phyloP scores from a whole-genome alignment of 2,888 invertebrate genomes.

The Chloroclystis v-ata region DNA sequence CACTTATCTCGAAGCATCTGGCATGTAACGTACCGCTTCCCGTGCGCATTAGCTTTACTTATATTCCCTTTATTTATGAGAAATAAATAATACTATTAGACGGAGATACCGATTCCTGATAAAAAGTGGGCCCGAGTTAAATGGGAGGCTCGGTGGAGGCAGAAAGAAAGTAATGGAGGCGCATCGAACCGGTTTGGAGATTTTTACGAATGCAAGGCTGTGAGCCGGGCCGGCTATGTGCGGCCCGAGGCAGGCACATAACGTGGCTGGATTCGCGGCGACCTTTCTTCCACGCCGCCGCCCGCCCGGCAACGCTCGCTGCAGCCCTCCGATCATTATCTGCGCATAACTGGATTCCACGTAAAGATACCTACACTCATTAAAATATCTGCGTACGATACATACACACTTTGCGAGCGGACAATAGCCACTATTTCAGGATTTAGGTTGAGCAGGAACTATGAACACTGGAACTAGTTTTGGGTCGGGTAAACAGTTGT shows the following conservation, averaged over 20 bases:
- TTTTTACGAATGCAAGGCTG: slow-evolving; percentile 79
- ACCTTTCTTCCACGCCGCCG: slow-evolving; percentile 55
- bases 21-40: slow-evolving; percentile 71
- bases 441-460: slow-evolving; percentile 50
- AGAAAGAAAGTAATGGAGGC: slow-evolving; percentile 78
- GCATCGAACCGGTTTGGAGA: slow-evolving; percentile 76
- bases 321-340: slow-evolving; percentile 52
- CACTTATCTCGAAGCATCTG: slow-evolving; percentile 67
- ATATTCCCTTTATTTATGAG: slow-evolving; percentile 76
- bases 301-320: slow-evolving; percentile 14
- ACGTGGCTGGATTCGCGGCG: slow-evolving; percentile 72
- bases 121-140: slow-evolving; percentile 77
- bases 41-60: slow-evolving; percentile 73
- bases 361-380: slow-evolving; percentile 54
- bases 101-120: slow-evolving; percentile 77
- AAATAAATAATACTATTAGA: slow-evolving; percentile 79
- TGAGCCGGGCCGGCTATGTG: slow-evolving; percentile 60
- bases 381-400: slow-evolving; percentile 55
- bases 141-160: slow-evolving; percentile 76
- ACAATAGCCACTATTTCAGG: slow-evolving; percentile 56
- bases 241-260: slow-evolving; percentile 66
- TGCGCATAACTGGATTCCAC: slow-evolving; percentile 65
- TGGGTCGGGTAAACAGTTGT: slow-evolving; percentile 45
- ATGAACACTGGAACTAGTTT: slow-evolving; percentile 37
- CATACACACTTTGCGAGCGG: slow-evolving; percentile 52